Percentiles rank a stretch among this genome's conserved stretches.
phyloP scores from a whole-genome alignment of 2,888 invertebrate genomes.

The Artemia sinica region DNA sequence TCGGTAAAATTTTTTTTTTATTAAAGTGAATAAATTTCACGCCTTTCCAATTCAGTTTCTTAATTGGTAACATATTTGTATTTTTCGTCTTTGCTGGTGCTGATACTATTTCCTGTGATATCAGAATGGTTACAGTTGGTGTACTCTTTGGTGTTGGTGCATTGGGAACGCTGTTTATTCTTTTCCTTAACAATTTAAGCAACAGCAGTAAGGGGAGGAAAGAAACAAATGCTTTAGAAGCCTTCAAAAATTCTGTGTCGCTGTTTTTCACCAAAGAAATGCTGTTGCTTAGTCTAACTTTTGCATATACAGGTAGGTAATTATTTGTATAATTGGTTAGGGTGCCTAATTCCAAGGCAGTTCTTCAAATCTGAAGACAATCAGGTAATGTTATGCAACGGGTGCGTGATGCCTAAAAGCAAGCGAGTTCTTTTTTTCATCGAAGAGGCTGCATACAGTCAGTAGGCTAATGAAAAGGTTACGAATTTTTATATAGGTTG shows the following conservation, averaged over 20 bases:
- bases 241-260: constrained; percentile 52
- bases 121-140: constrained; percentile 59
- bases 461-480: too few species aligned
- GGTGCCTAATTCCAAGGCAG: too few species aligned
- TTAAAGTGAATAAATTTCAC: not conserved
- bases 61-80: constrained; percentile 87
- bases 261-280: constrained; percentile 66
- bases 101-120: constrained; percentile 48
- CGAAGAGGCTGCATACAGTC: too few species aligned
- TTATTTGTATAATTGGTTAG: not conserved
- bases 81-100: constrained; percentile 73
- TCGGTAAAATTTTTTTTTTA: too few species aligned
- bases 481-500: too few species aligned
- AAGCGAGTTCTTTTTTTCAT: too few species aligned
- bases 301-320: constrained; percentile 69
- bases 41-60: constrained; percentile 48
- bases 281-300: constrained; percentile 63
- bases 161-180: constrained; percentile 43
- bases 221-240: constrained; percentile 43
- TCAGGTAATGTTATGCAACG: too few species aligned
- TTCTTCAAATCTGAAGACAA: too few species aligned
- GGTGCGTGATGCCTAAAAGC: too few species aligned
- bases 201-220: constrained; percentile 24
- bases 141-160: constrained; percentile 46
- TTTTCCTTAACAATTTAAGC: constrained; percentile 23